These are phyloP conservation scores for Aspiorhynchus laticeps DNA, from an alignment of 2,113 vertebrate species.

Conservation along the genomic window DNA sequence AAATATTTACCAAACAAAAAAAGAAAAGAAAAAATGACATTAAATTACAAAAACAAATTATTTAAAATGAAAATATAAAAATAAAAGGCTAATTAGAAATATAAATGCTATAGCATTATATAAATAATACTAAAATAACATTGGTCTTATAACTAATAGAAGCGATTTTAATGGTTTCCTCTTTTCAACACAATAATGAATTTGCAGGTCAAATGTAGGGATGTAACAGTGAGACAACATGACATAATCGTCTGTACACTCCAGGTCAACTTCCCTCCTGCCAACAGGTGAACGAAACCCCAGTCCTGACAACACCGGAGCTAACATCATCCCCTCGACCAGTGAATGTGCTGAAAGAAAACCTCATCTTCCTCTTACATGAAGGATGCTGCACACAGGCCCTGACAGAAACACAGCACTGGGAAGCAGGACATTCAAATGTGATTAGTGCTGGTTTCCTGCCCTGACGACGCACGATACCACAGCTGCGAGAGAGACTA, in stretches of 20 bases:
- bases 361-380: conserved; percentile 1
- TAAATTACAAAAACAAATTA: too few relatives aligned
- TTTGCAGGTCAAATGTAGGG: not conserved
- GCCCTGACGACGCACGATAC: not conserved
- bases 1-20: too few relatives aligned
- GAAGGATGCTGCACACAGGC: conserved; percentile 1
- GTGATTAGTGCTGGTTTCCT: conserved; percentile 21
- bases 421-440: conserved; percentile 24
- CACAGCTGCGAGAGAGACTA: not conserved
- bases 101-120: too few relatives aligned
- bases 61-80: too few relatives aligned
- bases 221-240: not conserved
- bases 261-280: not conserved
- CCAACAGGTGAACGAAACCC: not conserved
- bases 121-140: not conserved
- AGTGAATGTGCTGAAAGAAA: conserved; percentile 17
- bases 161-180: too few relatives aligned
- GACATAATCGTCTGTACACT: not conserved
- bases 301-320: conserved; percentile 8
- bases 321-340: not conserved
- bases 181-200: not conserved
- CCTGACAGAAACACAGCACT: not conserved
- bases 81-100: too few relatives aligned
- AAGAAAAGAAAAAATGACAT: too few relatives aligned
- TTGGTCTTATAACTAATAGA: not conserved